phyloP scores from a whole-genome alignment of 2,113 vertebrate genomes.

The Nothocercus nigrocapillus region DNA sequence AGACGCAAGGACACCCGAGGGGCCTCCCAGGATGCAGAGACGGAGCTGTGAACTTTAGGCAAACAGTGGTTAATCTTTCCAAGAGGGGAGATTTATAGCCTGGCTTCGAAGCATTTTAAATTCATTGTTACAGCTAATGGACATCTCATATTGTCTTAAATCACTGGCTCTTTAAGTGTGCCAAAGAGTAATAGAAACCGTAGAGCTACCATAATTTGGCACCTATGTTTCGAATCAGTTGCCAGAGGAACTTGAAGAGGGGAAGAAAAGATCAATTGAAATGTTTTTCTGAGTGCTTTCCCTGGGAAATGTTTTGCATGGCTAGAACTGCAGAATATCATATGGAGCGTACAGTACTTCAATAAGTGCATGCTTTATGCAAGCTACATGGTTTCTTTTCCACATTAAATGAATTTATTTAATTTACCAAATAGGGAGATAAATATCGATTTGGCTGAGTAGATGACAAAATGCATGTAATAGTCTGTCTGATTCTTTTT shows the following conservation, averaged over 20 bases:
- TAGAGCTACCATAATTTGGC: conserved; percentile 72
- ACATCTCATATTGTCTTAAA: conserved; percentile 75
- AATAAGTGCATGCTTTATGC: neutral
- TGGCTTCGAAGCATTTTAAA: conserved; percentile 45
- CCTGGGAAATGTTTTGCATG: conserved; percentile 9
- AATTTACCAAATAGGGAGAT: neutral
- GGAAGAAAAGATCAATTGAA: conserved; percentile 55
- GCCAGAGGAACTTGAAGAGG: conserved; percentile 34
- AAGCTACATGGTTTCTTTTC: neutral
- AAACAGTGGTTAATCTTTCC: conserved; percentile 65
- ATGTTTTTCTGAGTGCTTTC: conserved; percentile 62
- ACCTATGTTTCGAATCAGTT: conserved; percentile 49
- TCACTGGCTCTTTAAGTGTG: conserved; percentile 58
- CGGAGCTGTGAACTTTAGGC: conserved; percentile 44
- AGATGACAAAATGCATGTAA: neutral
- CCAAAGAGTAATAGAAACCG: conserved; percentile 69
- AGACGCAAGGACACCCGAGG: fast-evolving
- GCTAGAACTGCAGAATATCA: neutral
- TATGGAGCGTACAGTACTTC: neutral
- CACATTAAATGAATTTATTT: neutral
- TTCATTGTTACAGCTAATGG: conserved; percentile 67
- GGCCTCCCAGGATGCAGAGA: neutral
- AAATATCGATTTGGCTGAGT: conserved; percentile 21
- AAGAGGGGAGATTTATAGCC: conserved; percentile 14
- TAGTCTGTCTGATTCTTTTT: neutral